Evolutionary conservation across 2,797 vertebrate species (phyloP), one percentile per base, ranked within the genome.

Genomic region (Kryptopterus vitreolus): DNA sequence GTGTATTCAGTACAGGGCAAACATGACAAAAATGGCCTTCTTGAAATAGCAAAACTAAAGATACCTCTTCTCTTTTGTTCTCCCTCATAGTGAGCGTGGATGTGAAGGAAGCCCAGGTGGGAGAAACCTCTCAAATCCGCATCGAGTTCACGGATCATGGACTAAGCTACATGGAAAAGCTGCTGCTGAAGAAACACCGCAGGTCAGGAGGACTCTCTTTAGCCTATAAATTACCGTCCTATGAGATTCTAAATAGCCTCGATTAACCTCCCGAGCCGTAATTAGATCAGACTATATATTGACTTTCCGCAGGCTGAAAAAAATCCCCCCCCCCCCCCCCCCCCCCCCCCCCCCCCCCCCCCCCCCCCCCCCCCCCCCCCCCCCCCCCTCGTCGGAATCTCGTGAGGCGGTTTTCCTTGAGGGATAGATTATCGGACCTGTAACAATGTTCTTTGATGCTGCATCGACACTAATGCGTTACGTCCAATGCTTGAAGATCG

Each of bases 101-200:
- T 66, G 86, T 82, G 43, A 87, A 84, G 73, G 91, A 87, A 24
- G 92, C 91, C 76, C 94, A 94, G 87, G 86, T 88, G 75, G 92
- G 91, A 78, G 82, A 77, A 82, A 76, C 31, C 24, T 10, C n/a
- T 63, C 50, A 91, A 63, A n/a, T 96, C 87, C 89, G 88, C 9
- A 90, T 98, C 89, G 91, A 95, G 85, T 98, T 98, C 90, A 92
- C 87, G 84, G 88, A 93, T 83, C 90, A 89, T 57, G 91, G 92
- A 77, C 87, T 97, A 73, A 95, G 89, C 82, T 97, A 98, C 86
- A 88, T 96, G 95, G 96, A 99, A 86, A 96, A 94, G 86, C 91
- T 99, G 73, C 91, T 96, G 81, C 93, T 99, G 73, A 98, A 96
- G 88, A 97, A 95, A 75, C 91, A 96, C 82, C 94, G 93, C 89